Evolutionary conservation across 2,888 invertebrate species (phyloP).

Genomic region (Andrena camellia): DNA sequence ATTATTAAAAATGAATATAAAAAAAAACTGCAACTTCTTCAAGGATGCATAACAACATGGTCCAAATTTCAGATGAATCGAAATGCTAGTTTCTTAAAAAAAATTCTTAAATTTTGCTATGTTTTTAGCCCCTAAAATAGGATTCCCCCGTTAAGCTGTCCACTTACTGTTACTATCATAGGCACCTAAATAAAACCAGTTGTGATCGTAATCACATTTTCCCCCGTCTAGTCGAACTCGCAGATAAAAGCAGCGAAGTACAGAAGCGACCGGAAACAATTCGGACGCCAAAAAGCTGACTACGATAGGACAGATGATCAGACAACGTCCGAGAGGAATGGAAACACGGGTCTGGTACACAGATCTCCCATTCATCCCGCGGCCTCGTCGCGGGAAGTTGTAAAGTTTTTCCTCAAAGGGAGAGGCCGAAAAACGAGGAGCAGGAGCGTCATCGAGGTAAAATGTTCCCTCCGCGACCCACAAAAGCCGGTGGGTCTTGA

Average conservation of each 20-base stretch:
- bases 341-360: not conserved
- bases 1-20: no score
- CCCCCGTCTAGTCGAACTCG: not conserved
- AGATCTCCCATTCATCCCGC: constrained; percentile 27
- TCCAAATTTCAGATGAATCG: no score
- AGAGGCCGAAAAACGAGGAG: not conserved
- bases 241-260: not conserved
- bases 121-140: no score
- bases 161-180: no score
- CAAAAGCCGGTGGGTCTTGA: constrained; percentile 23
- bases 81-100: no score
- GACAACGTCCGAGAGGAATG: constrained; percentile 1
- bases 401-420: constrained; percentile 39
- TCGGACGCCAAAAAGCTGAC: not conserved
- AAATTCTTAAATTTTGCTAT: no score
- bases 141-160: no score
- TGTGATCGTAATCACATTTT: no score
- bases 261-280: not conserved
- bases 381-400: constrained; percentile 22
- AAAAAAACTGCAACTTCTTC: no score
- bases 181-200: no score
- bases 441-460: not conserved
- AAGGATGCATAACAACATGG: no score
- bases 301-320: constrained; percentile 25
- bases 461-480: constrained; percentile 34